Evolutionary conservation across 1,140 invertebrate genomes (phyloP), one percentile per base, ranked within the genome.

Genomic region (Macrocentrus cingulum): DNA sequence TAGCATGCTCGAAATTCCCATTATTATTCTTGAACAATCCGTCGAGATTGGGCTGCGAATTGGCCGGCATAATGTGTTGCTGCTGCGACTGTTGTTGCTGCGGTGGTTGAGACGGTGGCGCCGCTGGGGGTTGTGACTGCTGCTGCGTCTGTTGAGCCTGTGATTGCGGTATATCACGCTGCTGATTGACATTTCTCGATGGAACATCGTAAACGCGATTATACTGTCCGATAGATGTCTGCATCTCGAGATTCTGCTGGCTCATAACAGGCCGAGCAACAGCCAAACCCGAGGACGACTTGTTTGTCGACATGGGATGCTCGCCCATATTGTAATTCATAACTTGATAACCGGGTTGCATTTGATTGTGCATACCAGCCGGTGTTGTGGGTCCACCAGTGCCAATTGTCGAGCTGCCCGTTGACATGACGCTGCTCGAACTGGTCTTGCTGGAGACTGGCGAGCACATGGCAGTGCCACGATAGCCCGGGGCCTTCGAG

Each of bases 401-500:
- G 16, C 39, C 49, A 13, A 59, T 61, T 18, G 48, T 13, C 22
- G 42, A 41, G 7, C 7, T 39, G 1, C 36, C 45, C 23, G 53
- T 41, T 32, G 18, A 36, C 20, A 25, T 46, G 9, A 46, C 29
- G 11, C 20, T 36, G 34, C n/a, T 41, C 1, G 32, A 25, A 41
- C 51, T 34, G 15, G 85, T 80, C 61, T 87, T 86, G 2, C 83
- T 85, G 36, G 85, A 86, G 6, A 89, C 87, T 0, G 89, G 88
- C 0, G 89, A 90, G 67, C 87, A 88, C 56, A 89, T 83, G 7
- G 85, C 81, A 37, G 81, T 83, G 45, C 85, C 86, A 66, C 89
- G 83, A 70, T 91, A 93, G 8, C 91, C 91, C 1, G 90, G 90
- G 18, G 91, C 90, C 76, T 92, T 91, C 0, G 89, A 85, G 6